Evolutionary conservation across 2,888 invertebrate species (phyloP).

Genomic region (Invenusta paracnida): DNA sequence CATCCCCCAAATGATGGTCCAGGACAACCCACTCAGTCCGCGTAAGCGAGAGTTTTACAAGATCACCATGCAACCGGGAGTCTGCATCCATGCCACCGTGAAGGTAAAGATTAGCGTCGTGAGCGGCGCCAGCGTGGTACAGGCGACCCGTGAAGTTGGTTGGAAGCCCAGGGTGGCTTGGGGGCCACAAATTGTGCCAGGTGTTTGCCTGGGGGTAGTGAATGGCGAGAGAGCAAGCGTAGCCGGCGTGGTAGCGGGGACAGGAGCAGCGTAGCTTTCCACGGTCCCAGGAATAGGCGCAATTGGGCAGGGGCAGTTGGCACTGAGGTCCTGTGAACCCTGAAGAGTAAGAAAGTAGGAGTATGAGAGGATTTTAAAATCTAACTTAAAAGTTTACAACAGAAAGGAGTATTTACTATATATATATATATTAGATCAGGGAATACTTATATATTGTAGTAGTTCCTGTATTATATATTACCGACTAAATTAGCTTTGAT

Average conservation of each 20-base stretch:
- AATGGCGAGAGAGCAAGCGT: neutral
- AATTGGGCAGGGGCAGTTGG: neutral
- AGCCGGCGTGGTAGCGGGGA: neutral
- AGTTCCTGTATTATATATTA: too few relatives aligned
- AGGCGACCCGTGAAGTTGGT: neutral
- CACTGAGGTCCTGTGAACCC: neutral
- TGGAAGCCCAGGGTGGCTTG: neutral
- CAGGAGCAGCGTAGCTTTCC: neutral
- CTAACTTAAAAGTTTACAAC: too few relatives aligned
- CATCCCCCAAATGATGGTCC: neutral
- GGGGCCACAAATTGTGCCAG: neutral
- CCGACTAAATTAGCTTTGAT: too few relatives aligned
- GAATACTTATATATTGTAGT: too few relatives aligned
- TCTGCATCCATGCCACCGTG: neutral
- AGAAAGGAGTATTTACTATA: too few relatives aligned
- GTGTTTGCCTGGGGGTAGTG: neutral
- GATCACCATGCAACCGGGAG: neutral
- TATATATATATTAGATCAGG: too few relatives aligned
- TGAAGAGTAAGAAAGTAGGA: neutral
- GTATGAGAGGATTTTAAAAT: too few relatives aligned
- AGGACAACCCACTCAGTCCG: neutral
- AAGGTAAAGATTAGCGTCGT: neutral
- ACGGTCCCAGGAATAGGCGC: neutral
- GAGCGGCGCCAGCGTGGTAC: neutral
- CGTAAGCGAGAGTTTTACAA: neutral